Evolutionary conservation across 2,113 vertebrate genomes (phyloP), one percentile per base, ranked within the genome.

Genomic region (Scatophagus argus): DNA sequence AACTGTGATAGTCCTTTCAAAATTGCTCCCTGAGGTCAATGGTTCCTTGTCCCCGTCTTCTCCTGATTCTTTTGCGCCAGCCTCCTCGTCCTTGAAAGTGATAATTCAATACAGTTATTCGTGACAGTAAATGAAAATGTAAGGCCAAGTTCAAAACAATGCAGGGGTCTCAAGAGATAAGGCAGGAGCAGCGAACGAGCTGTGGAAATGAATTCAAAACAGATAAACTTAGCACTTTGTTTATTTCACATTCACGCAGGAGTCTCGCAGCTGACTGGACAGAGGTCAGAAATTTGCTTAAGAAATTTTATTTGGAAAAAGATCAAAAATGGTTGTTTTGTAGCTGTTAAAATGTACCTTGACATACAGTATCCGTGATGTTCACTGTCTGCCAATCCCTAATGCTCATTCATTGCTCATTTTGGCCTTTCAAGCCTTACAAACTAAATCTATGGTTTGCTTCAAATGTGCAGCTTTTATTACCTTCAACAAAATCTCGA

Each of bases 1-100:
- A 73, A 99, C 96, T 71, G 92, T 95, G 89, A 99, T 97, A 23
- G 95, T 99, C 91, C 95, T 97, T 92, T 97, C 96, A 77, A 96
- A 96, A 21, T 82, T 86, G 83, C 91, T 96, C 88, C 85, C 94
- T 0, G 92, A 75, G 74, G 89, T 82, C 84, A 86, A 71, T 9
- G 52, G 77, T 71, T 89, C 19, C 89, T 93, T 86, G 82, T 87
- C 88, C 63, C 68, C 4, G 29, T 62, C 87, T 64, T 90, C 91
- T 86, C 60, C 59, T 32, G 80, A 39, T 61, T 94, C 93, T 67
- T 93, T 93, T 76, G 63, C 74, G 69, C 83, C 88, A 46, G 85
- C 82, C 52, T 94, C 89, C 1, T 94, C 86, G 59, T 94, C 93
- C 97, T 98, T 89, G n/a, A 83, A 74, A 76, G 62, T 34, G 68